Evolutionary conservation across 2,113 vertebrate genomes (phyloP), one percentile per base, ranked within the genome.

Genomic region (Sander lucioperca): DNA sequence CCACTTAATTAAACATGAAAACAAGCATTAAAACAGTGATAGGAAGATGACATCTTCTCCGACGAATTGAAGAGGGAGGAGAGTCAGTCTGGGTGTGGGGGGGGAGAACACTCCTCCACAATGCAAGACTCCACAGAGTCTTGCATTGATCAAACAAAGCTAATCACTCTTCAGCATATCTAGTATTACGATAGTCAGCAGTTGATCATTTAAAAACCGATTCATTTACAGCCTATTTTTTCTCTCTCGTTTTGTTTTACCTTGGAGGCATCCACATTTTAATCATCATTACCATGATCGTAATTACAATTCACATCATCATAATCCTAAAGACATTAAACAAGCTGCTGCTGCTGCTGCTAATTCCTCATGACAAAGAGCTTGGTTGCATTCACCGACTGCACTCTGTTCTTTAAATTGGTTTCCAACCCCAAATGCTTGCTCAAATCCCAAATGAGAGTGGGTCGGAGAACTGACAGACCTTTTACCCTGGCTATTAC

Each of bases 321-420:
- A 94, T 92, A 93, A 95, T 93, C 88, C 86, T 81, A 82, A 90
- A 91, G 79, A 92, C 85, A 92, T 92, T 89, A 85, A 93, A 92
- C 80, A 84, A 85, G 89, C 88, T 86, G 85, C 88, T 86, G 85
- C 88, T 86, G 85, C 88, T 25, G 25, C 25, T 86, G 87, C 80
- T 92, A 90, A 91, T 91, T 90, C 66, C 85, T 88, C 76, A 84
- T 86, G 88, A 93, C 77, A 92, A 90, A 91, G 80, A 90, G 86
- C 83, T 86, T n/a, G 62, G 77, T 39, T 11, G 30, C 79, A 77
- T 87, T 87, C 71, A 74, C 51, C 47, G 48, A 80, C 80, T 83
- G 54, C 43, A 71, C 82, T 82, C 53, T 66, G 61, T 67, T 63
- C 63, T 81, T 74, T 86, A 86, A 86, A 84, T 88, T 79, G 82